Base-by-base conservation (phyloP, 2,888 invertebrate species). In the Oscheius myriophilus region DNA sequence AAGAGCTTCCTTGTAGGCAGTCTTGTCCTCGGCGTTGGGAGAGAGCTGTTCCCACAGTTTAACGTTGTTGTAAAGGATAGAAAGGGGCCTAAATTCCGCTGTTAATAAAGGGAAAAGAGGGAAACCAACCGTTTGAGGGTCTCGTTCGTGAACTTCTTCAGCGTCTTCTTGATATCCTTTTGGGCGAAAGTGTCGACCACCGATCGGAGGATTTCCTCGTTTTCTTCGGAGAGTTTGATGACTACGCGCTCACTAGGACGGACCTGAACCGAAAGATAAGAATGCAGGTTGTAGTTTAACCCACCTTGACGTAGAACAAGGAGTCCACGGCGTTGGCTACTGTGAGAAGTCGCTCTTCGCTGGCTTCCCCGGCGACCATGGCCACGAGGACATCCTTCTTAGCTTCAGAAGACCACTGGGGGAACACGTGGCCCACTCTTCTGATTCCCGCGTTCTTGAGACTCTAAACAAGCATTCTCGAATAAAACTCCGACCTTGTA, bases 241-340 rank as follows among this genome's bases (percentile, higher is more conserved):
- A 69, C 67, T 2, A 73, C 80, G 18, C 70, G 71, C 52, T 80
- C 78, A 25, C 80, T 78, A 16, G 78, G 69, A 16, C 78, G 71
- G 33, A 68, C 68, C 68, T 68, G 33, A 16, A 52, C 16, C 25
- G 7, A 9, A 33, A 33, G 33, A 33, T 33, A n/a, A n/a, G 26
- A 46, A 18, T n/a, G 33, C 9, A 33, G 33, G 3, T 33, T 33
- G 33, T 9, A 33, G 33, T 33, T 33, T 33, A 25, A 16, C 25
- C 46, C 42, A 61, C 67, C 43, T 67, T 67, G 33, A 61, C 43
- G 21, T 61, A 54, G 39, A 53, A 67, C 26, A 67, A 23, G 12
- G 67, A 67, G 52, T 67, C 67, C 23, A 67, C 18, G 9, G 26
- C 18, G n/a, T 61, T 61, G 45, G 67, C 59, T 18, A 67, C 52